Conservation (phyloP, 1,140 invertebrate genomes). For the Charaxes varanes region DNA sequence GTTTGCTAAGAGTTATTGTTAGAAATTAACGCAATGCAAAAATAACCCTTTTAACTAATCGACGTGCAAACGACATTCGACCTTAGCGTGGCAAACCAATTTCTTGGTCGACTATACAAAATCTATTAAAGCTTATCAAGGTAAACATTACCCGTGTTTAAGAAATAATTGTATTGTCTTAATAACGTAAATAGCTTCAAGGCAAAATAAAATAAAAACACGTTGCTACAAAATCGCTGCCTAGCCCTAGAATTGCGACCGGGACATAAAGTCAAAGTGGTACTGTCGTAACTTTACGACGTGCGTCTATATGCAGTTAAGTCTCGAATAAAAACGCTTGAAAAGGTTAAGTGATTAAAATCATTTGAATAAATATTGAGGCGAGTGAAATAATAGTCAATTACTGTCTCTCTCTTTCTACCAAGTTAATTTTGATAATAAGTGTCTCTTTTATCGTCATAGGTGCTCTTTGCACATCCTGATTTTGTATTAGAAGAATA, state of each 20-base stretch:
- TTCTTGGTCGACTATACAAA: no score
- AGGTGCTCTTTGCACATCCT: background rate
- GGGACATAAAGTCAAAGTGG: conserved; percentile 12
- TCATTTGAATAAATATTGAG: conserved; percentile 22
- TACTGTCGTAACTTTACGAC: conserved; percentile 15
- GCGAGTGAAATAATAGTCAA: conserved; percentile 23
- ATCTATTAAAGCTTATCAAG: no score
- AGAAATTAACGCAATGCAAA: no score
- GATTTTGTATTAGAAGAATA: background rate
- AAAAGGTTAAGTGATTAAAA: conserved; percentile 27
- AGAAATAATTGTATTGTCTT: no score
- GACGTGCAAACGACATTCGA: no score
- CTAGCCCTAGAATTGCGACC: conserved; percentile 9
- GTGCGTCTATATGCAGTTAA: conserved; percentile 19
- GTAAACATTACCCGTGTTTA: no score
- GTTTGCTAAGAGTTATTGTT: no score
- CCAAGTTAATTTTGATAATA: conserved; percentile 15
- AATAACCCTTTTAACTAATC: no score
- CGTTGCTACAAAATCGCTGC: no score
- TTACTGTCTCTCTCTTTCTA: conserved; percentile 19
- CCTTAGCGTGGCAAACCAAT: no score
- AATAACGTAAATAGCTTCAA: no score
- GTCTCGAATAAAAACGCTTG: conserved; percentile 18
- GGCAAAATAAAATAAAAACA: no score
- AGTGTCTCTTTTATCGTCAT: conserved; percentile 8